phyloP scores from a whole-genome alignment of 92 coral and sea anemone species.

The Palythoa heliodiscus region DNA sequence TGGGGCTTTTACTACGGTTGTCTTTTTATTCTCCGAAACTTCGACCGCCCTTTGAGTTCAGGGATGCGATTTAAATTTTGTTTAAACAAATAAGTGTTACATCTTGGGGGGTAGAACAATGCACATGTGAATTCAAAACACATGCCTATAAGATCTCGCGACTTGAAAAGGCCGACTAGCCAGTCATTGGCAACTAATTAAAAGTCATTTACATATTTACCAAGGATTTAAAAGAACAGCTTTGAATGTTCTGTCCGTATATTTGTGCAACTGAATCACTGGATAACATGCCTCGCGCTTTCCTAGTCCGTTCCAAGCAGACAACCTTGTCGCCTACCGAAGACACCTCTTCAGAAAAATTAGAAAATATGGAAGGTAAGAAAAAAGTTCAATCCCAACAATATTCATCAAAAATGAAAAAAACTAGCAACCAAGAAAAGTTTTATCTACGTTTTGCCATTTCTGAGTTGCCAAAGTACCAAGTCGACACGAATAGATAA shows the following conservation, averaged over 20 bases:
- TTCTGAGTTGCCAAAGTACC: conserved; percentile 15
- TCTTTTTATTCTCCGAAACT: background rate
- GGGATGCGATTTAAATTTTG: conserved; percentile 38
- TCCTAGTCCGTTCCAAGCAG: conserved; percentile 76
- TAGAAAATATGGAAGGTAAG: conserved; percentile 48
- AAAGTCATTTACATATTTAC: conserved; percentile 77
- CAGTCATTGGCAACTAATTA: conserved; percentile 65
- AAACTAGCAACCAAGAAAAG: background rate
- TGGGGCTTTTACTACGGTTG: background rate
- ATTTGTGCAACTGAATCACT: conserved; percentile 2
- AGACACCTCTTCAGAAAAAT: conserved; percentile 25
- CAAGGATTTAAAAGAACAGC: conserved; percentile 69
- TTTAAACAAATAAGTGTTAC: conserved; percentile 44
- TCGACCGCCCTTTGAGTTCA: conserved; percentile 20
- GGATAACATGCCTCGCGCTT: conserved; percentile 79
- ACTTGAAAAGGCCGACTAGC: conserved; percentile 52
- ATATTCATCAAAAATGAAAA: background rate
- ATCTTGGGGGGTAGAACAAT: conserved; percentile 34
- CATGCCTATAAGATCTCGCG: conserved; percentile 40
- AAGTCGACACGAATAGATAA: background rate
- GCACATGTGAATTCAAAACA: conserved; percentile 48
- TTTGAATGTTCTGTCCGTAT: conserved; percentile 53
- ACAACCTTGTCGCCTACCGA: conserved; percentile 18
- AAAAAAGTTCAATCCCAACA: background rate
- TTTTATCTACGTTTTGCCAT: background rate